phyloP scores from a whole-genome alignment of 2,797 vertebrate genomes.

The Spatula clypeata region DNA sequence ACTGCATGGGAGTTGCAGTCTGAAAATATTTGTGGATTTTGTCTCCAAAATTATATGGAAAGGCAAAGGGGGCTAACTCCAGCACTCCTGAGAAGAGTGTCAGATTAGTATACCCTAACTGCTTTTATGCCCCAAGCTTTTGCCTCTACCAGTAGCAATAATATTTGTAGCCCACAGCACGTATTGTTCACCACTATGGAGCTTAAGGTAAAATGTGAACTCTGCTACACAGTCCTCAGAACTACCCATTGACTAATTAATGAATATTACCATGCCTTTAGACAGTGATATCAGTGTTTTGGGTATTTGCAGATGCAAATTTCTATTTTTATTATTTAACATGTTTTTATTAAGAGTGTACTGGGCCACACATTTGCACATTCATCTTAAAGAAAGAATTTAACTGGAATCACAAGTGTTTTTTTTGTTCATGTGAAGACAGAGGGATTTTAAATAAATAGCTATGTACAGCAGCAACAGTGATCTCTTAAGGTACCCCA shows the following conservation, averaged over 20 bases:
- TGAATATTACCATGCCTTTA: background rate
- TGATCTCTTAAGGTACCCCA: background rate
- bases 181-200: accelerated
- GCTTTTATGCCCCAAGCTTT: background rate
- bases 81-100: background rate
- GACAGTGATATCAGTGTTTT: background rate
- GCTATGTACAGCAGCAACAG: background rate
- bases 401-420: background rate
- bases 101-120: accelerated
- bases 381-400: background rate
- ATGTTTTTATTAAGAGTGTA: background rate
- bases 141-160: background rate
- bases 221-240: background rate
- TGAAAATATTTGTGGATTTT: background rate
- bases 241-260: background rate
- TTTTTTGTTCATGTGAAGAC: background rate
- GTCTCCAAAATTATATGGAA: background rate
- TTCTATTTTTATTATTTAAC: background rate
- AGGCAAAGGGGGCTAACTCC: background rate
- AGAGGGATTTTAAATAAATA: background rate
- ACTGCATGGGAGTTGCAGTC: background rate
- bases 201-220: background rate
- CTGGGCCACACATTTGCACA: background rate
- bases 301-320: background rate
- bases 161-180: background rate